Conservation (phyloP, 2,113 vertebrate genomes). For the Caranx melampygus region DNA sequence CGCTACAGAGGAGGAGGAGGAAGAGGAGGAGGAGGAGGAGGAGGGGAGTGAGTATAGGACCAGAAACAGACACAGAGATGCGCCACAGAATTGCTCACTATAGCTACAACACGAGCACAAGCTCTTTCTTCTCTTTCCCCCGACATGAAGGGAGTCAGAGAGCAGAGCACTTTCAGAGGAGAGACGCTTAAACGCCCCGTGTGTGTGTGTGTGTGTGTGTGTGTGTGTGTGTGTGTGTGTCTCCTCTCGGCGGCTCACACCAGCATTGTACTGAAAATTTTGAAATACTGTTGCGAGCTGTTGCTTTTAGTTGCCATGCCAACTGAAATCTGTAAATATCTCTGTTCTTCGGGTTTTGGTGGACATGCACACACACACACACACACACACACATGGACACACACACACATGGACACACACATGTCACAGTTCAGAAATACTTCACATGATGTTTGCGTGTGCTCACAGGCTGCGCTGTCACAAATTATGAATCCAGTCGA, state of each 20-base stretch:
- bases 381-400: not conserved
- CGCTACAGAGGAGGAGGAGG: slow-evolving; percentile 70
- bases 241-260: slow-evolving; percentile 43
- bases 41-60: slow-evolving; percentile 39
- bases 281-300: slow-evolving; percentile 69
- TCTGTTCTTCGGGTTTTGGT: slow-evolving; percentile 58
- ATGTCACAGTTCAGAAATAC: slow-evolving; percentile 3
- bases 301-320: slow-evolving; percentile 83
- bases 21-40: slow-evolving; percentile 76
- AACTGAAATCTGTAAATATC: slow-evolving; percentile 81
- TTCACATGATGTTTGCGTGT: slow-evolving; percentile 12
- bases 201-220: not conserved
- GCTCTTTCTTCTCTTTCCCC: slow-evolving; percentile 1
- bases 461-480: not conserved
- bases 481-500: not conserved
- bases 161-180: slow-evolving; percentile 34
- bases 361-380: slow-evolving; percentile 24
- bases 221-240: not conserved
- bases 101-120: slow-evolving; percentile 5
- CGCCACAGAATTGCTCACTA: slow-evolving; percentile 39
- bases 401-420: not conserved
- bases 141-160: slow-evolving; percentile 20
- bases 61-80: slow-evolving; percentile 72
- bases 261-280: slow-evolving; percentile 60
- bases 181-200: slow-evolving; percentile 43